These are phyloP conservation scores for Marisa cornuarietis DNA, from an alignment of 1,140 invertebrate species.

Conservation along the genomic window DNA sequence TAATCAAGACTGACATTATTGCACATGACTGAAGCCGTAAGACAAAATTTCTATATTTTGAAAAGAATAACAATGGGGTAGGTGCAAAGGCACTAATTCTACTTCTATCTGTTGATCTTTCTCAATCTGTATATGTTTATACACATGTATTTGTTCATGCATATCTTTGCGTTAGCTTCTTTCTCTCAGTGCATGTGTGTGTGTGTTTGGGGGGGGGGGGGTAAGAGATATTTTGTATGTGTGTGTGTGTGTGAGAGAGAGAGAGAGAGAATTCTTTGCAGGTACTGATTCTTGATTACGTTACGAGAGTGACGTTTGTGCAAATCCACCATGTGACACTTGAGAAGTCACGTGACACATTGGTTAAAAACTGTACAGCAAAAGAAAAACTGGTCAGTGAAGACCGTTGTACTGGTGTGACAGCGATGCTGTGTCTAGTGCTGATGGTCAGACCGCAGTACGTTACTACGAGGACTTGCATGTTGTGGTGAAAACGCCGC, in stretches of 20 bases:
- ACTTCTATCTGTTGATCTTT: too few species aligned
- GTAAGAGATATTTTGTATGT: not conserved
- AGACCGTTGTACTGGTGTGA: not conserved
- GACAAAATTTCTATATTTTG: not conserved
- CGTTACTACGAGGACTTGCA: too few species aligned
- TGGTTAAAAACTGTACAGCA: not conserved
- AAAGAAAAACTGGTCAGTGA: not conserved
- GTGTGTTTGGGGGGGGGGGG: conserved; percentile 2
- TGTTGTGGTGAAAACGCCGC: too few species aligned
- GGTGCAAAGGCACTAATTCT: not conserved
- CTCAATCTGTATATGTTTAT: not conserved
- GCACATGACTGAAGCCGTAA: not conserved
- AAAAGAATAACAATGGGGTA: not conserved
- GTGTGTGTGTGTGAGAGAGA: not conserved
- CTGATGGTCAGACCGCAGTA: too few species aligned
- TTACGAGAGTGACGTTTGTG: not conserved
- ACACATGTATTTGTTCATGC: not conserved
- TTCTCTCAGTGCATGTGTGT: not conserved
- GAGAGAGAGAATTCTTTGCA: not conserved
- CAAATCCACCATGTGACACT: not conserved
- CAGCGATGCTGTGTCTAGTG: not conserved
- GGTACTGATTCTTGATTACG: not conserved
- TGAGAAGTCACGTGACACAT: not conserved
- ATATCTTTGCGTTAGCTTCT: not conserved
- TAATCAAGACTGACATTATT: not conserved